Percentiles rank a stretch among this genome's conserved stretches.
phyloP scores from a whole-genome alignment of 2,797 vertebrate genomes.

The Molossus molossus region DNA sequence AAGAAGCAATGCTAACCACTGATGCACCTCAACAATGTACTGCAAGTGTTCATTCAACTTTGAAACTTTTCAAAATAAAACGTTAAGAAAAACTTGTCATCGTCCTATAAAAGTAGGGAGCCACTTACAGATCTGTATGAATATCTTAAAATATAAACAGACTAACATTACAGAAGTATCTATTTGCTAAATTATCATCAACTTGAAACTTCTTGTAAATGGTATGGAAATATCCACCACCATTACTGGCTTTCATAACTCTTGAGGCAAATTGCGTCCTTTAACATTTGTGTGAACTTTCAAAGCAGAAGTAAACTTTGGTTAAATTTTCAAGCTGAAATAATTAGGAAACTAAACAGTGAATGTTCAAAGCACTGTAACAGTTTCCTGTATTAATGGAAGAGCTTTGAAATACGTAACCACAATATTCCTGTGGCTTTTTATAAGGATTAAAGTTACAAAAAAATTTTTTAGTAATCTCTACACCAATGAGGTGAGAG shows the following conservation, averaged over 20 bases:
- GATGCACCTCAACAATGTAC: neutral
- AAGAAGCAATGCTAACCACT: neutral
- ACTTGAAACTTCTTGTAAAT: constrained; percentile 19
- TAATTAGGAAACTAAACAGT: constrained; percentile 81
- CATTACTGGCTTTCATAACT: neutral
- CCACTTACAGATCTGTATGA: neutral
- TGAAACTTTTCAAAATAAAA: constrained; percentile 44
- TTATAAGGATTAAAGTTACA: constrained; percentile 77
- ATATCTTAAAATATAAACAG: neutral
- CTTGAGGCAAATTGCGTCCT: constrained; percentile 9
- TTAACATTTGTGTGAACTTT: constrained; percentile 73
- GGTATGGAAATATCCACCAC: neutral
- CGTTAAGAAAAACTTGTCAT: neutral
- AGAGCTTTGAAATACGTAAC: constrained; percentile 81
- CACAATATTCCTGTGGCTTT: constrained; percentile 74
- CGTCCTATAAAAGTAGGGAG: neutral
- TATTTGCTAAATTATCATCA: constrained; percentile 33
- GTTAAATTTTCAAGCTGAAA: constrained; percentile 74
- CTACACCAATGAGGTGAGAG: constrained; percentile 18
- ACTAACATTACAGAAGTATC: neutral
- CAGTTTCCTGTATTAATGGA: constrained; percentile 74
- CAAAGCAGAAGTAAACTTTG: constrained; percentile 67
- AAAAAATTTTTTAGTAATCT: constrained; percentile 32
- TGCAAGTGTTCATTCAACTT: neutral
- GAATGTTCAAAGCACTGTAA: constrained; percentile 81